Base-by-base conservation (phyloP, 2,113 vertebrate genomes). In the Cacatua alba region DNA sequence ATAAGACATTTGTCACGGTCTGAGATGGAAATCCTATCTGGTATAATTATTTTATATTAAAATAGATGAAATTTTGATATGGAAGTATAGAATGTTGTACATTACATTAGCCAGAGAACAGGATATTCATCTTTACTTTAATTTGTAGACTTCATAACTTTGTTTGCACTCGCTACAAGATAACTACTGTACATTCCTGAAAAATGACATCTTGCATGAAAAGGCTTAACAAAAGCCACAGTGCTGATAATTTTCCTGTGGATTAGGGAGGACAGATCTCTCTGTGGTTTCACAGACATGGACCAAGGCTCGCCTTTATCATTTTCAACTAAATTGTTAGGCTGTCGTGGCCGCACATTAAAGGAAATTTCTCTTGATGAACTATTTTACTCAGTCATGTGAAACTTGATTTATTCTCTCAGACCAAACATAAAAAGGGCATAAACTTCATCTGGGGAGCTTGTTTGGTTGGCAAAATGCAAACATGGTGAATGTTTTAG, bases 21-120 rank as follows among this genome's bases (percentile, higher is more conserved):
- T 63, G 70, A 88, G 92, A 93, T 95, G 93, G 97, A 94, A 97
- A 97, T 96, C 86, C 71, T 96, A 95, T 92, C 92, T 90, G 82
- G 77, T 95, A 77, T 94, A 97, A 98, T 97, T 96, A 97, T 92
- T 94, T 91, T 91, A 88, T 95, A 95, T 97, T 97, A 98, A 98
- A 98, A 98, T 95, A 98, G 97, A 97, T 91, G 76, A 92, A 94
- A 88, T 96, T 97, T 97, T 97, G 96, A 97, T 96, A 95, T 70
- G 76, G 92, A 95, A 97, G 81, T 94, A 79, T 84, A 95, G 95
- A 96, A 96, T 68, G 52, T 67, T 96, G 75, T 81, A 48, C 80
- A 83, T 97, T 94, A 67, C 41, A 64, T 95, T 96, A 90, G 18
- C 46, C 87, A 85, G 90, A 94, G 93, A 97, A 93, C 83, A 92